Conservation (phyloP, 2,113 vertebrate genomes). For the Aegypius monachus region DNA sequence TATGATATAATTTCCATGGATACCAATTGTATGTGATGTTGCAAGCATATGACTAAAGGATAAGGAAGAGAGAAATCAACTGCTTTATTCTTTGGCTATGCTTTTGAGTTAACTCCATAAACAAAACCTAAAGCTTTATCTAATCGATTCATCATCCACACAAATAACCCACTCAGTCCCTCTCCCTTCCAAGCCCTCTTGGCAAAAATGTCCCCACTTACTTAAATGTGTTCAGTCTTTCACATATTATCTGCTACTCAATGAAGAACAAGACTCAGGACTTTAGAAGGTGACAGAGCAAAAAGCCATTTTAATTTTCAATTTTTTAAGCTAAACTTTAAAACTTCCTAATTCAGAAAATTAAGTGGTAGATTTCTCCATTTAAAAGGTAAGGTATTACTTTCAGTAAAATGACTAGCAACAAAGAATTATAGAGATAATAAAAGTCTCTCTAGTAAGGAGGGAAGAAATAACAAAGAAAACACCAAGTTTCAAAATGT, state of each 20-base stretch:
- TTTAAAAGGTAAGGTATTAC: background rate
- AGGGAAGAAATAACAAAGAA: background rate
- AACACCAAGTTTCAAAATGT: background rate
- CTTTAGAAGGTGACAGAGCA: background rate
- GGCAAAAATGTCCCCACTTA: background rate
- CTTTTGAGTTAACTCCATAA: background rate
- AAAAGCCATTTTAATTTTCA: background rate
- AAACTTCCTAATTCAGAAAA: background rate
- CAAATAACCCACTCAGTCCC: background rate
- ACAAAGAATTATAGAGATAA: background rate
- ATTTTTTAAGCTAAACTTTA: background rate
- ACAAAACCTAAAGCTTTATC: background rate
- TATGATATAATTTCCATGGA: conserved; percentile 57
- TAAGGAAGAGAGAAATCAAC: background rate
- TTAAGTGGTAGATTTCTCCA: background rate
- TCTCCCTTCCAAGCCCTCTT: background rate
- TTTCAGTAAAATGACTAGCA: background rate
- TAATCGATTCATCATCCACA: background rate
- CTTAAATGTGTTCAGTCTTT: background rate
- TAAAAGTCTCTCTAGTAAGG: background rate
- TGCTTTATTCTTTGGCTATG: conserved; percentile 5
- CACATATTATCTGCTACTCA: background rate
- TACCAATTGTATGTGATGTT: conserved; percentile 14
- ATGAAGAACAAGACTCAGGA: background rate
- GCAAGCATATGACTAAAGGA: background rate